These are phyloP conservation scores for Panthera leo DNA, from an alignment of 2,113 vertebrate species.

Conservation along the genomic window DNA sequence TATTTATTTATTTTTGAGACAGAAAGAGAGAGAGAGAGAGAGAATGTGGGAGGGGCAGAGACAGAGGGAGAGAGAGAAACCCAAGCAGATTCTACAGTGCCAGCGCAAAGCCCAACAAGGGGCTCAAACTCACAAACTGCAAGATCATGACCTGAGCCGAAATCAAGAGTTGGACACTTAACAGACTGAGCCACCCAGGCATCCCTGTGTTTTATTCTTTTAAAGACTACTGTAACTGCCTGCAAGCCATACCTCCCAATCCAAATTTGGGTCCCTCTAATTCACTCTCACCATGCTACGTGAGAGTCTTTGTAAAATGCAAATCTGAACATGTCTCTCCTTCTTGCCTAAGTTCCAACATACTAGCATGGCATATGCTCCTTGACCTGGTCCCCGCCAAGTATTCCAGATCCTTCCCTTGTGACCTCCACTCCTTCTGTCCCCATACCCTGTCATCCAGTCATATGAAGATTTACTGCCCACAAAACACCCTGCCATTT, in stretches of 20 bases:
- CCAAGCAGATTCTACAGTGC: no score
- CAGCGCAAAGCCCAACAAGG: no score
- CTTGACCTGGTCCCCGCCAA: background rate
- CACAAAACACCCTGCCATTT: background rate
- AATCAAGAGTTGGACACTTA: no score
- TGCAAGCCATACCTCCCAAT: background rate
- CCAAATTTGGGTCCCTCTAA: background rate
- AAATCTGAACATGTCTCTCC: background rate
- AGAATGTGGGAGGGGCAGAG: no score
- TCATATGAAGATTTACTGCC: background rate
- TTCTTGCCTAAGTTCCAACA: background rate
- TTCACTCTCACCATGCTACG: background rate
- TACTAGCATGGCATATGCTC: background rate
- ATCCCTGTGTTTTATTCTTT: background rate
- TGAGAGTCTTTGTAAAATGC: background rate
- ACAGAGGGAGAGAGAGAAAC: no score
- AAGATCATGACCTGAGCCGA: no score
- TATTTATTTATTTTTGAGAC: no score
- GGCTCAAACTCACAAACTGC: no score
- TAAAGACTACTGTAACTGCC: background rate
- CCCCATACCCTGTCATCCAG: background rate
- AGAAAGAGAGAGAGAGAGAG: no score
- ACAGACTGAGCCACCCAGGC: no score
- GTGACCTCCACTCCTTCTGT: background rate
- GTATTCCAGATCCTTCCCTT: background rate